Evolutionary conservation across 2,888 invertebrate genomes (phyloP).

Genomic region (Sericinus montela): DNA sequence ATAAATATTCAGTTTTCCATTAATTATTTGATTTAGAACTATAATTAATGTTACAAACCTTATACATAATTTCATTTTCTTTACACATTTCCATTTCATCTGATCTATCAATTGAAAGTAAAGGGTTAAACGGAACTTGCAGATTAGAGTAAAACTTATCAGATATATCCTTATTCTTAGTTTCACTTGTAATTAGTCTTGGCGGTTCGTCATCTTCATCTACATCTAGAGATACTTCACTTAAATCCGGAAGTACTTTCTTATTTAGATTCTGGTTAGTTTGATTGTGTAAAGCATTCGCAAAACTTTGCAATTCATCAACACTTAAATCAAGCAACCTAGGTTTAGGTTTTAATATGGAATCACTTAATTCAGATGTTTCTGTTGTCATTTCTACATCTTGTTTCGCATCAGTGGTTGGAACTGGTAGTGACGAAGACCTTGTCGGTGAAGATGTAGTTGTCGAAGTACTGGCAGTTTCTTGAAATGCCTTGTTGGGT

Average conservation of each 20-base stretch:
- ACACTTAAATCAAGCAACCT: constrained; percentile 61
- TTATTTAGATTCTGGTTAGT: constrained; percentile 39
- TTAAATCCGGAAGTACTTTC: constrained; percentile 80
- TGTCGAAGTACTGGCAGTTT: constrained; percentile 21
- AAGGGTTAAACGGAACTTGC: constrained; percentile 58
- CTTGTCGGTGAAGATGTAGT: constrained; percentile 28
- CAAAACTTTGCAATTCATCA: constrained; percentile 67
- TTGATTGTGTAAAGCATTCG: constrained; percentile 62
- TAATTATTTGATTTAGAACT: no score
- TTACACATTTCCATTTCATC: constrained; percentile 61
- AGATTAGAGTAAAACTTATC: constrained; percentile 65
- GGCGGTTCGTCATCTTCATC: constrained; percentile 75
- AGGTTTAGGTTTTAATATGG: constrained; percentile 43
- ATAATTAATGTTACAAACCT: constrained; percentile 47
- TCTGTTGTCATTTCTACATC: constrained; percentile 31
- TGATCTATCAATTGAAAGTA: constrained; percentile 50
- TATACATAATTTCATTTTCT: constrained; percentile 69
- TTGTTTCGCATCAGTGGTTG: constrained; percentile 30
- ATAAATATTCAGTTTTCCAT: no score
- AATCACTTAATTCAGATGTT: constrained; percentile 32
- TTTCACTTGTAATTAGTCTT: constrained; percentile 32
- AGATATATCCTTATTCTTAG: constrained; percentile 44
- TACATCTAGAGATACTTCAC: constrained; percentile 86
- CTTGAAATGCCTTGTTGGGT: constrained; percentile 17
- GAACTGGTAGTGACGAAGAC: constrained; percentile 29